Percentiles rank a stretch among this genome's conserved stretches.
Evolutionary conservation across 2,797 vertebrate genomes (phyloP).

Genomic region (Paedocypris micromegethes): DNA sequence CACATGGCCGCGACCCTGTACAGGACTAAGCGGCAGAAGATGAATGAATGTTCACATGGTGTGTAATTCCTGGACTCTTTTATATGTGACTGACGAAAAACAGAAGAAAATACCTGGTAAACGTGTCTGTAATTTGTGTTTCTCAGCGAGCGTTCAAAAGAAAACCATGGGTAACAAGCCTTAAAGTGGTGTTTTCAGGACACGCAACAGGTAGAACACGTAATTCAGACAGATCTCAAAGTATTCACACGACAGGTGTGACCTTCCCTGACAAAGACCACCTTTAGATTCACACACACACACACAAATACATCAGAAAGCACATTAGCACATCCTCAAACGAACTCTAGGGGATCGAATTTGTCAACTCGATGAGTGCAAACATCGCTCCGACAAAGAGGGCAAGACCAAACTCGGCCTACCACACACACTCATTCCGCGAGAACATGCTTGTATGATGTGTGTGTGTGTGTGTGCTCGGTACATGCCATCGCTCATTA

Average conservation of each 20-base stretch:
- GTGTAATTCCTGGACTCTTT: no score
- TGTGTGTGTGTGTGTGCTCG: neutral
- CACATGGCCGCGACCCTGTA: no score
- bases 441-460: conserved; percentile 1
- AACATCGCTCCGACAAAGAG: conserved; percentile 26
- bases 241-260: conserved; percentile 39
- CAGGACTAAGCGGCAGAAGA: no score
- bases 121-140: conserved; percentile 18
- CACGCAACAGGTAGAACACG: conserved; percentile 43
- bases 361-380: conserved; percentile 42
- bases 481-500: conserved; percentile 14
- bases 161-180: conserved; percentile 7
- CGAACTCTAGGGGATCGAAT: conserved; percentile 29
- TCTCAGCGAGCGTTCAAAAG: conserved; percentile 23
- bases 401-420: conserved; percentile 47
- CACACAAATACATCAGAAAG: conserved; percentile 18
- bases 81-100: no score
- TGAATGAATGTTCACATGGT: no score
- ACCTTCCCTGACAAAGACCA: conserved; percentile 27
- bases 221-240: conserved; percentile 39
- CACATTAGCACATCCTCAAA: conserved; percentile 34
- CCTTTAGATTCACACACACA: conserved; percentile 17
- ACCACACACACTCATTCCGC: neutral
- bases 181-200: conserved; percentile 11
- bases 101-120: no score